Conservation (phyloP, 2,888 invertebrate species). For the Liposcelis brunnea region DNA sequence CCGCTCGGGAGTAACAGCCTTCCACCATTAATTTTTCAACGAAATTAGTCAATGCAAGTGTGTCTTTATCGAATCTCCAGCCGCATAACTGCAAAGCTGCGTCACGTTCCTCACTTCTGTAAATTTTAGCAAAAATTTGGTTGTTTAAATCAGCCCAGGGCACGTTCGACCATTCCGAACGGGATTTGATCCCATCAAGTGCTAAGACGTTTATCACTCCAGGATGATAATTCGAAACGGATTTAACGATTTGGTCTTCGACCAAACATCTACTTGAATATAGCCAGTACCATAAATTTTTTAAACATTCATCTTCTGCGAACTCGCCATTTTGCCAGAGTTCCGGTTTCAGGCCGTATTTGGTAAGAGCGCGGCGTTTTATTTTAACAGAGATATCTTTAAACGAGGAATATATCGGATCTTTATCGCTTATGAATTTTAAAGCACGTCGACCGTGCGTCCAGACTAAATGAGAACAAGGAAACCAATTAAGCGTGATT, state of each 20-base stretch:
- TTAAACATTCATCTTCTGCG: slow-evolving; percentile 54
- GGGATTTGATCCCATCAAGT: neutral
- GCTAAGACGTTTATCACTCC: slow-evolving; percentile 21
- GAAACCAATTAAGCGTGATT: slow-evolving; percentile 66
- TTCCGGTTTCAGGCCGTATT: slow-evolving; percentile 67
- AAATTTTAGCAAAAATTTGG: slow-evolving; percentile 19
- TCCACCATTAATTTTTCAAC: slow-evolving; percentile 41
- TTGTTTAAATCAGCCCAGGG: slow-evolving; percentile 46
- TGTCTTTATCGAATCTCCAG: slow-evolving; percentile 69
- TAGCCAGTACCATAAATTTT: slow-evolving; percentile 72
- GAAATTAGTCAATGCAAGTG: slow-evolving; percentile 31
- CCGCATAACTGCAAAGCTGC: slow-evolving; percentile 74
- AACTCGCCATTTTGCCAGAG: slow-evolving; percentile 63
- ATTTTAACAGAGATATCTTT: slow-evolving; percentile 58
- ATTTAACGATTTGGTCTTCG: slow-evolving; percentile 35
- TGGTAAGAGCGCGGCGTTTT: slow-evolving; percentile 46
- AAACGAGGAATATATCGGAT: slow-evolving; percentile 33
- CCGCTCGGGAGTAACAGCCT: slow-evolving; percentile 62
- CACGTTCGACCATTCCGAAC: slow-evolving; percentile 42
- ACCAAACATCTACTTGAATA: slow-evolving; percentile 50
- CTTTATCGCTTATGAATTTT: slow-evolving; percentile 37
- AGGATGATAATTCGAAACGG: slow-evolving; percentile 19
- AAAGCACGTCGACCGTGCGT: slow-evolving; percentile 49
- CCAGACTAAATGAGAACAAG: slow-evolving; percentile 55
- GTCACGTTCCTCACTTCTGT: slow-evolving; percentile 54